phyloP scores from a whole-genome alignment of 2,888 invertebrate genomes.

The Shargacucullia verbasci region DNA sequence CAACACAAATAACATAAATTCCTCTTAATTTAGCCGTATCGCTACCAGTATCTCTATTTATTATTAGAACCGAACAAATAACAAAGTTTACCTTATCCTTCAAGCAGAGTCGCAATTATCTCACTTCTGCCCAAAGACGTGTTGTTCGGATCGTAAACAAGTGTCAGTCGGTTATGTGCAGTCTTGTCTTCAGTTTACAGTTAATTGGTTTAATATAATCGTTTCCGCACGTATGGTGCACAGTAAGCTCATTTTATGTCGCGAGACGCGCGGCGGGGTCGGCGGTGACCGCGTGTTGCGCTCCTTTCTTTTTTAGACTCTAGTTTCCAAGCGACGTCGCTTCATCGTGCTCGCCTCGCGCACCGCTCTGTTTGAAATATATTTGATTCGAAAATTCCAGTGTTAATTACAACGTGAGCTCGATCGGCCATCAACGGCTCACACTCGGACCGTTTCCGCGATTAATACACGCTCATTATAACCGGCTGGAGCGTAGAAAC shows the following conservation, averaged over 20 bases:
- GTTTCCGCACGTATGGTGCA: constrained; percentile 56
- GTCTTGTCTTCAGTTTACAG: constrained; percentile 43
- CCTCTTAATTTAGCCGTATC: neutral
- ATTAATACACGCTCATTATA: constrained; percentile 68
- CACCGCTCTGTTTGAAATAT: constrained; percentile 47
- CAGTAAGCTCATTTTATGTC: constrained; percentile 61
- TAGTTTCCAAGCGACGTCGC: constrained; percentile 74
- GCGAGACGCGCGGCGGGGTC: constrained; percentile 64
- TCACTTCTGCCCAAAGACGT: neutral
- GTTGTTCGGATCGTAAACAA: constrained; percentile 15
- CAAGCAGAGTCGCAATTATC: constrained; percentile 13
- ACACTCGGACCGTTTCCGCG: constrained; percentile 60
- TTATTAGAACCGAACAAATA: constrained; percentile 4
- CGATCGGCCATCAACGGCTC: constrained; percentile 56
- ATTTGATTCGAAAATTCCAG: constrained; percentile 47
- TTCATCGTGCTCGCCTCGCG: constrained; percentile 69
- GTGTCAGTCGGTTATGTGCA: constrained; percentile 3
- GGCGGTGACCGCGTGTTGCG: constrained; percentile 61
- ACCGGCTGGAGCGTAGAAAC: constrained; percentile 61
- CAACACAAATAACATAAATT: constrained; percentile 4
- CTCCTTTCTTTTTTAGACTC: constrained; percentile 74
- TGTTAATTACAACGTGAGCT: constrained; percentile 49
- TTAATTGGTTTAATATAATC: constrained; percentile 60
- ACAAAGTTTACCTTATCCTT: constrained; percentile 2
- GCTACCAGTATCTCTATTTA: constrained; percentile 6